Base-by-base conservation (phyloP, 2,113 vertebrate species). In the Excalfactoria chinensis region DNA sequence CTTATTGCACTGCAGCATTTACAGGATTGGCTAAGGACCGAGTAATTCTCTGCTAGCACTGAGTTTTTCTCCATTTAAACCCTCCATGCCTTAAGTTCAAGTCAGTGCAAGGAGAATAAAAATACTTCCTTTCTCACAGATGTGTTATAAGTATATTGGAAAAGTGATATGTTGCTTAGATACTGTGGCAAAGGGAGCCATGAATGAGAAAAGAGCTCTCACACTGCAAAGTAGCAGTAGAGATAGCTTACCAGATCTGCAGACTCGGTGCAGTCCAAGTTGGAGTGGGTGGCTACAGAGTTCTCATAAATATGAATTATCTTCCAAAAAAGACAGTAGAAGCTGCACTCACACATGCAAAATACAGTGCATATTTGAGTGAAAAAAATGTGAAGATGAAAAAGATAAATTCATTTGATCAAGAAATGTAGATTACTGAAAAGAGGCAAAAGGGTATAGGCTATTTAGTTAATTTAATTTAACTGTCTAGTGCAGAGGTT, bases 191-290 rank as follows among this genome's bases (percentile, higher is more conserved):
- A 77, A 6, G 15, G 22, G 11, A 75, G 12, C 4, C 21, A 3
- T 35, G n/a, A 25, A 70, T 77, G 4, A 6, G 32, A 35, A 77
- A 84, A 35, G 3, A 46, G 3, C 56, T 62, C 4, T 85, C 67
- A 32, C 2, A 10, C 11, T 68, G 34, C 51, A 74, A 9, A 0
- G 1, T 17, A 67, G 30, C 19, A 20, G 23, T 25, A 49, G 35
- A 25, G 0, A 0, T 17, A 32, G 40, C 5, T 81, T 56, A 32
- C n/a, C 7, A 13, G 1, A 3, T 28, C 35, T 56, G 26, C 26
- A 14, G 26, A 14, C 3, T 11, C 41, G 21, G 49, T 17, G 7
- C 46, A 67, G 17, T 64, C 13, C 37, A 44, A 59, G 23, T 15
- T 11, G 8, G 34, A 71, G 43, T 48, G 9, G 10, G 7, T 34